Percentiles rank a stretch among this genome's conserved stretches.
These are phyloP conservation scores for Euleptes europaea DNA, from an alignment of 2,113 vertebrate species.

Conservation along the genomic window DNA sequence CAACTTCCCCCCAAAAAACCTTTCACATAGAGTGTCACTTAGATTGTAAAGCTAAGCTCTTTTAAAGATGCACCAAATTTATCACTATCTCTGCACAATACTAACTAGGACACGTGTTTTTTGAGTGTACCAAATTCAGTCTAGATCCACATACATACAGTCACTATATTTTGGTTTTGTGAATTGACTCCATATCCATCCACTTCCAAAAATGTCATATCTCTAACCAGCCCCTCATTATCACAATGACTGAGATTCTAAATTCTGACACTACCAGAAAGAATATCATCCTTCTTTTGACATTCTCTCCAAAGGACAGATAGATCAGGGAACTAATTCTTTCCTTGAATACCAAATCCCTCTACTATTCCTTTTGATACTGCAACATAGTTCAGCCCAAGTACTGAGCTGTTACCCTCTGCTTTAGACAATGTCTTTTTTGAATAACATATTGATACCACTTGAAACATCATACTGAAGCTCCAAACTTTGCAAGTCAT, in stretches of 20 bases:
- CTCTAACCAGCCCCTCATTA: not conserved
- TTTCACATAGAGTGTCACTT: not conserved
- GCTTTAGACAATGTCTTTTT: not conserved
- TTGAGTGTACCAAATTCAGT: not conserved
- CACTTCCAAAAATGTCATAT: not conserved
- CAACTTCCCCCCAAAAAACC: too few relatives aligned
- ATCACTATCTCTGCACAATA: too few relatives aligned
- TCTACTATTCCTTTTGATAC: not conserved
- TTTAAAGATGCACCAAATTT: not conserved
- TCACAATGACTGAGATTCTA: not conserved
- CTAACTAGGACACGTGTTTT: not conserved
- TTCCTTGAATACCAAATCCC: not conserved
- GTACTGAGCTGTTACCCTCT: not conserved
- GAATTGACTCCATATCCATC: not conserved
- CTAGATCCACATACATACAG: not conserved
- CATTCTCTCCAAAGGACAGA: not conserved
- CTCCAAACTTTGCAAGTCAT: rapidly evolving
- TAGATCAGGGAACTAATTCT: not conserved
- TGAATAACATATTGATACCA: not conserved
- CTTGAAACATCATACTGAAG: not conserved
- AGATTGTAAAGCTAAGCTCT: not conserved
- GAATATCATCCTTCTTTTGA: not conserved
- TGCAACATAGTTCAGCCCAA: not conserved
- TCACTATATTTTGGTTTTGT: not conserved
- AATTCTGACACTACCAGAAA: not conserved